Percentiles rank a stretch among this genome's conserved stretches.
Evolutionary conservation across 2,797 vertebrate species (phyloP).

Genomic region (Argyrosomus regius): DNA sequence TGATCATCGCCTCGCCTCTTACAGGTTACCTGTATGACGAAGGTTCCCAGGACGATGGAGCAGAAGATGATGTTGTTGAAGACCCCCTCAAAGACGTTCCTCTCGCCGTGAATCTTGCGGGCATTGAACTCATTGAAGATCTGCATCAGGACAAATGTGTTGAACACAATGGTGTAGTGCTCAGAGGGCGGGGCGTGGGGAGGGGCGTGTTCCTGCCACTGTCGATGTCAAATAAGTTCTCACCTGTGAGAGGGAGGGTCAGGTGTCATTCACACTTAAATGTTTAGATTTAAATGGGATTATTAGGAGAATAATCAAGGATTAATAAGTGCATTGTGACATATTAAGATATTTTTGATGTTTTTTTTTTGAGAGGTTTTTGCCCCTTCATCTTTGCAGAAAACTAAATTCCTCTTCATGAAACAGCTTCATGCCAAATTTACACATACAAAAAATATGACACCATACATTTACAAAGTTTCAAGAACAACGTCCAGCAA

Average conservation of each 20-base stretch:
- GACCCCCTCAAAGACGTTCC: constrained; percentile 96
- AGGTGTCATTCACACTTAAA: background rate
- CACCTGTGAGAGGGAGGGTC: constrained; percentile 82
- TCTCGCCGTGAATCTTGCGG: constrained; percentile 97
- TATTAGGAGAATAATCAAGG: background rate
- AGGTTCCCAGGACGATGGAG: constrained; percentile 92
- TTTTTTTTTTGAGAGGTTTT: too few species aligned
- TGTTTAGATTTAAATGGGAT: background rate
- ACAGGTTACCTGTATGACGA: constrained; percentile 90
- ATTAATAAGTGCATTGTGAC: too few species aligned
- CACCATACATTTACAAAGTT: background rate
- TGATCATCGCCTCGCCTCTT: fast-evolving
- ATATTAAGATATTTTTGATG: too few species aligned
- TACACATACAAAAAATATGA: too few species aligned
- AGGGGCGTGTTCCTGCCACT: constrained; percentile 93
- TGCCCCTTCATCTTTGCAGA: background rate
- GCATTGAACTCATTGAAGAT: constrained; percentile 98
- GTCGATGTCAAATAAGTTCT: constrained; percentile 94
- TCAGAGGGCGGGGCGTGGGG: constrained; percentile 94
- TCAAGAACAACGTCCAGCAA: background rate
- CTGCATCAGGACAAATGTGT: constrained; percentile 99
- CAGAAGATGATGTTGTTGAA: constrained; percentile 97
- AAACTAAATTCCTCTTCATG: too few species aligned
- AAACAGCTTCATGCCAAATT: too few species aligned
- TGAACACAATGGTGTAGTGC: constrained; percentile 98